Percentiles rank a stretch among this genome's conserved stretches.
These are phyloP conservation scores for Neodon shergylaensis DNA, from an alignment of 2,113 vertebrate genomes.

Conservation along the genomic window DNA sequence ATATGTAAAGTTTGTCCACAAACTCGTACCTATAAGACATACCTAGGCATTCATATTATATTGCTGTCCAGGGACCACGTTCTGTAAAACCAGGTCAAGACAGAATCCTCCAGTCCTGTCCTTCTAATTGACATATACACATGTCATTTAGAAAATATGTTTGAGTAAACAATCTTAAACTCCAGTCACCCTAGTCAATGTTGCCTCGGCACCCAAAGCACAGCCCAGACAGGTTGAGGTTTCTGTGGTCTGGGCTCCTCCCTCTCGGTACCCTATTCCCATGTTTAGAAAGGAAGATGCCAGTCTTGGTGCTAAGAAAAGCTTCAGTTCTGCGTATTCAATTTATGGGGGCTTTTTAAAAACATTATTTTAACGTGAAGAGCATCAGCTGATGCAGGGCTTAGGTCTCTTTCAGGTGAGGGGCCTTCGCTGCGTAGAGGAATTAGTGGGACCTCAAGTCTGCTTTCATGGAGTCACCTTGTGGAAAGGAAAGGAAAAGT, in stretches of 20 bases:
- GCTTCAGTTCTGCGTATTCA: background rate
- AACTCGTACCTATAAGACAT: background rate
- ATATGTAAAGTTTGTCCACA: background rate
- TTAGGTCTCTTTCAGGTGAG: background rate
- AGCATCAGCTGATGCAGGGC: background rate
- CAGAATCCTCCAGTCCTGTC: background rate
- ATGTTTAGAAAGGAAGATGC: background rate
- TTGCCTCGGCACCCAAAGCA: background rate
- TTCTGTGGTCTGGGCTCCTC: constrained; percentile 22
- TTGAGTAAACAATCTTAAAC: constrained; percentile 23
- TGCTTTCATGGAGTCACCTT: background rate
- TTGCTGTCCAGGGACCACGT: background rate
- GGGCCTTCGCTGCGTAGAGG: background rate
- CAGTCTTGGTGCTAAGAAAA: constrained; percentile 14
- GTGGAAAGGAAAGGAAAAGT: background rate
- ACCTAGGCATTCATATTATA: background rate
- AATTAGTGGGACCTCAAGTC: background rate
- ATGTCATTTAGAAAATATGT: constrained; percentile 58
- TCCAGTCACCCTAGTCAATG: background rate
- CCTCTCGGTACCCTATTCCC: constrained; percentile 22
- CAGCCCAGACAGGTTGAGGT: background rate
- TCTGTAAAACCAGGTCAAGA: constrained; percentile 30
- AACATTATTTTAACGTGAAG: background rate
- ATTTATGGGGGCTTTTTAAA: background rate
- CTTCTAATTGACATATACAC: constrained; percentile 40